Conservation (phyloP, 2,888 invertebrate species). For the Alsophila aescularia region DNA sequence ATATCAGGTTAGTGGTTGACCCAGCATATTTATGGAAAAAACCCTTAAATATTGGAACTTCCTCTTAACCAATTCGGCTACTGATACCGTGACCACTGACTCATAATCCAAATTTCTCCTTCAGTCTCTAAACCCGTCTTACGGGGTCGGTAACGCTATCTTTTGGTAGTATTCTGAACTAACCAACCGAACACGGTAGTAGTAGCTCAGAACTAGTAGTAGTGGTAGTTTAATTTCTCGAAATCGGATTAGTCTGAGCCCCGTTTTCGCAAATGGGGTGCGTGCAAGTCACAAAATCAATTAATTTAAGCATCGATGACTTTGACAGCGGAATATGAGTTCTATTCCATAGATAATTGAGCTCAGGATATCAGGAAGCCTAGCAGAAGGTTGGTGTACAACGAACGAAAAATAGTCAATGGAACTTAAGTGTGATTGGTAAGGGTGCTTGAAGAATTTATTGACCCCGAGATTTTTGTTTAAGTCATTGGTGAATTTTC, state of each 20-base stretch:
- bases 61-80: no score
- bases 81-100: no score
- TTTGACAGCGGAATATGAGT: constrained; percentile 19
- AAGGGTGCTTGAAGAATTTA: constrained; percentile 40
- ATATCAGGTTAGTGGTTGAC: no score
- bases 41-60: no score
- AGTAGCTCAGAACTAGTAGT: no score
- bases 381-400: constrained; percentile 19
- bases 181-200: no score
- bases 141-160: no score
- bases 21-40: no score
- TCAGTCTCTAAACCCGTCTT: no score
- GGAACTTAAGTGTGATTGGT: constrained; percentile 40
- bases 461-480: constrained; percentile 13
- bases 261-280: constrained; percentile 14
- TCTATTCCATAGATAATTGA: constrained; percentile 21
- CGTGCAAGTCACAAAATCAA: constrained; percentile 32
- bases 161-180: no score
- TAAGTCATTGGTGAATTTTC: constrained; percentile 11
- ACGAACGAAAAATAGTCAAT: constrained; percentile 37
- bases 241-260: constrained; percentile 19
- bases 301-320: constrained; percentile 20
- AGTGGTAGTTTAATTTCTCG: not conserved
- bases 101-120: no score
- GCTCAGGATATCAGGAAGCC: constrained; percentile 18